Evolutionary conservation across 2,888 invertebrate species (phyloP).

Genomic region (Omphaloscelis lunosa): DNA sequence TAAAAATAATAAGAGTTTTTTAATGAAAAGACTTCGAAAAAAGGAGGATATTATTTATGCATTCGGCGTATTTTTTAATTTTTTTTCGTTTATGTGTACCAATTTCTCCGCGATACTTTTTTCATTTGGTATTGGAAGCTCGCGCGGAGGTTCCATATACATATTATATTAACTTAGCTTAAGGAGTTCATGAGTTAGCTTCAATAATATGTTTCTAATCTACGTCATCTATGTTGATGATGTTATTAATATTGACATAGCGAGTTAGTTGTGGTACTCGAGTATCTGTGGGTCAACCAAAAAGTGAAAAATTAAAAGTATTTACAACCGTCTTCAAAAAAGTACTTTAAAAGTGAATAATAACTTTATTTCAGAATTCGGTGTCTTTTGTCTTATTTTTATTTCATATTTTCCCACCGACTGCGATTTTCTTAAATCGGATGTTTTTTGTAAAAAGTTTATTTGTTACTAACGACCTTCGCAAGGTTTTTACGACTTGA

Average conservation of each 20-base stretch:
- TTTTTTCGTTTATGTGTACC: neutral
- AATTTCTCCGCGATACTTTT: neutral
- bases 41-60: neutral
- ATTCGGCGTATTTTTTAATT: neutral
- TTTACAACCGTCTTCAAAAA: too few species aligned
- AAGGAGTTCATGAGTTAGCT: neutral
- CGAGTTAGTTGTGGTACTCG: too few species aligned
- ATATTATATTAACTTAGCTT: neutral
- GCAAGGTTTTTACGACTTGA: too few species aligned
- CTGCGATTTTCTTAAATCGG: neutral
- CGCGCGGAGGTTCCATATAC: neutral
- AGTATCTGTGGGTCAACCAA: too few species aligned
- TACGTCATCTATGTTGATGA: too few species aligned
- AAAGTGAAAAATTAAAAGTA: too few species aligned
- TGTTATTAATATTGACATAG: too few species aligned
- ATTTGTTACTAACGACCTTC: neutral
- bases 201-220: neutral
- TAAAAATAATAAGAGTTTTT: neutral
- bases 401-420: neutral
- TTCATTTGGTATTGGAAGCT: too few species aligned
- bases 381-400: neutral
- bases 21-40: neutral
- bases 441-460: neutral
- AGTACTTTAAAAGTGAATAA: neutral
- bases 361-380: neutral